Evolutionary conservation across 1,140 invertebrate species (phyloP), one percentile per base, ranked within the genome.

Genomic region (Dinoponera quadriceps): DNA sequence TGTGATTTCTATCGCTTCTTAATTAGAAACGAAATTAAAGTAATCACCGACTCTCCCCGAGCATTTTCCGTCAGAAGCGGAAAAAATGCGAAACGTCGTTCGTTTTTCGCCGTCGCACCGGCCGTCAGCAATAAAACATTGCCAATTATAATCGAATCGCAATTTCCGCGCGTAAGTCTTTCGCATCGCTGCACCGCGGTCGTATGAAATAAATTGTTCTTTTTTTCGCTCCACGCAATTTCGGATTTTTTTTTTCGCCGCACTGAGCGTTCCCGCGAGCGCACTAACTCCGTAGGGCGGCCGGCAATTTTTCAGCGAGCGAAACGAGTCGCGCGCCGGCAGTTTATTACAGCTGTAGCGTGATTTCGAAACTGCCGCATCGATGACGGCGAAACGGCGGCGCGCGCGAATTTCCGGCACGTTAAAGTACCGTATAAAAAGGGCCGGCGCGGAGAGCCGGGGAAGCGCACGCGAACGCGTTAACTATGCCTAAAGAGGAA

Each of bases 351-450:
- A 38, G 22, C 22, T 55, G 51, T 48, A 80, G 75, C 75, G 75
- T 80, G 75, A 80, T 80, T 80, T 59, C 75, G 51, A 80, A 71
- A 80, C 65, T 80, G 75, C 65, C 65, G 75, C 75, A 71, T 80
- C 75, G 51, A 80, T 80, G 75, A 80, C 51, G 75, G 65, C 18
- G 51, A 48, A 44, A 80, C 51, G 65, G 62, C 22, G 27, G 20
- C 18, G 60, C 44, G 60, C 48, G 22, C 22, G 33, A 71, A 71
- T 80, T 80, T 69, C 54, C 75, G 51, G 33, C 29, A 5, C 33
- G 75, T 69, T 80, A 57, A 80, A 78, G 62, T 78, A 44, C 63
- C 75, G 49, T 57, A 44, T 44, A 20, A 78, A 80, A 71, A 71
- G 18, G 13, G 65, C 14, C 29, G 25, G 75, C 9, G 51, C 1